Percentiles rank a stretch among this genome's conserved stretches.
These are phyloP conservation scores for Tylochromis polylepis DNA, from an alignment of 2,113 vertebrate genomes.

Conservation along the genomic window DNA sequence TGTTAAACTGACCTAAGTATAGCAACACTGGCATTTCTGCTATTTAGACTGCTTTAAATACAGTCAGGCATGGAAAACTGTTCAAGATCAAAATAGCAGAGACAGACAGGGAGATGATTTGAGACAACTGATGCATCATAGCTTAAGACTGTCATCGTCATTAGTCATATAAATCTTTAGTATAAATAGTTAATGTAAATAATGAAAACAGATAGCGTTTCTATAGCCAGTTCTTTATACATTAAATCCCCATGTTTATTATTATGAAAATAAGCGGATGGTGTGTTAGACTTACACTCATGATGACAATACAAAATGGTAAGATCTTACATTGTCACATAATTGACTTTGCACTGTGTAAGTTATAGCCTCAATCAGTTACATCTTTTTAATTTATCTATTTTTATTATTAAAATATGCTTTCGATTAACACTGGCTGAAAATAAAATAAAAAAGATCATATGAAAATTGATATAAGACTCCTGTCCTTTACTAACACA, in stretches of 20 bases:
- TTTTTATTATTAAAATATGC: neutral
- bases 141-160: neutral
- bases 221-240: neutral
- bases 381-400: neutral
- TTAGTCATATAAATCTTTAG: neutral
- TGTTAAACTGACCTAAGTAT: slow-evolving; percentile 13
- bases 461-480: neutral
- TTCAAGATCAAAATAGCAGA: neutral
- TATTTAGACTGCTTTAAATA: slow-evolving; percentile 32
- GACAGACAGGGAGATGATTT: neutral
- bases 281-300: neutral
- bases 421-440: neutral
- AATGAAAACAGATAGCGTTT: neutral
- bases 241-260: neutral
- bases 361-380: neutral
- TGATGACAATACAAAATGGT: too few relatives aligned
- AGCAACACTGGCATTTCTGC: slow-evolving; percentile 3
- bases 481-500: slow-evolving; percentile 27
- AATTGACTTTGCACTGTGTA: neutral
- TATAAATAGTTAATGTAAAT: neutral
- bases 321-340: neutral
- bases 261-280: neutral
- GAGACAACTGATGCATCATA: neutral
- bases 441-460: neutral
- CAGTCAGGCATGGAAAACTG: neutral